Conservation (phyloP, 2,888 invertebrate species). For the Caenorhabditis zanzibari region DNA sequence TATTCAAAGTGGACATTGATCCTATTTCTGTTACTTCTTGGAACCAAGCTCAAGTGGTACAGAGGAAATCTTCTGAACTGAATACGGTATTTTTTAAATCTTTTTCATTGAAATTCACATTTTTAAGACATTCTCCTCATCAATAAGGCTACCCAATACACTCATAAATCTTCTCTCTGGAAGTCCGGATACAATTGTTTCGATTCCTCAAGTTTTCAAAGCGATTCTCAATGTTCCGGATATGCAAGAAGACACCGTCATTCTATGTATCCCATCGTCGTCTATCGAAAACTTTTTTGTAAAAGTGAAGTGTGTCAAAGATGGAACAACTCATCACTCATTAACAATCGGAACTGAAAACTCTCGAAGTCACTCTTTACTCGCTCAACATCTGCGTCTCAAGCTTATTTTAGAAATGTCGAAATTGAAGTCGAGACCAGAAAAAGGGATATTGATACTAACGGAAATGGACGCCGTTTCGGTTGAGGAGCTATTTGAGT, state of each 20-base stretch:
- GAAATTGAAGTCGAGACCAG: slow-evolving; percentile 56
- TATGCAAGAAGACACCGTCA: slow-evolving; percentile 3
- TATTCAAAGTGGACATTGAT: slow-evolving; percentile 47
- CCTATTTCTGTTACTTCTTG: slow-evolving; percentile 48
- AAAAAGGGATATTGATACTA: slow-evolving; percentile 41
- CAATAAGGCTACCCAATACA: slow-evolving; percentile 45
- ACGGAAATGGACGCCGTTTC: slow-evolving; percentile 47
- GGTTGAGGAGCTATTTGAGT: slow-evolving; percentile 47
- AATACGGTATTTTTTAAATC: slow-evolving; percentile 6
- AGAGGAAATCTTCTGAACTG: not conserved
- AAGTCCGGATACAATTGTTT: slow-evolving; percentile 48
- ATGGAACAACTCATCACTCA: slow-evolving; percentile 29
- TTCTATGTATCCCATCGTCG: slow-evolving; percentile 5
- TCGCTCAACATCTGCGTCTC: slow-evolving; percentile 49
- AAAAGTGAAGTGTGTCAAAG: slow-evolving; percentile 24
- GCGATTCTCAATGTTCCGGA: slow-evolving; percentile 37
- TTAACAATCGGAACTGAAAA: slow-evolving; percentile 48
- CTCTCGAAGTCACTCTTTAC: slow-evolving; percentile 36
- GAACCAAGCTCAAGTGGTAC: slow-evolving; percentile 16
- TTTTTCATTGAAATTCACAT: not conserved
- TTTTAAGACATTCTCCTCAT: slow-evolving; percentile 44
- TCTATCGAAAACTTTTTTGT: not conserved
- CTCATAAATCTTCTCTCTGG: slow-evolving; percentile 63
- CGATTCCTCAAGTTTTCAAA: slow-evolving; percentile 37
- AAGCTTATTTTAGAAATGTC: slow-evolving; percentile 62